Evolutionary conservation across 2,113 vertebrate species (phyloP).

Genomic region (Uria lomvia): DNA sequence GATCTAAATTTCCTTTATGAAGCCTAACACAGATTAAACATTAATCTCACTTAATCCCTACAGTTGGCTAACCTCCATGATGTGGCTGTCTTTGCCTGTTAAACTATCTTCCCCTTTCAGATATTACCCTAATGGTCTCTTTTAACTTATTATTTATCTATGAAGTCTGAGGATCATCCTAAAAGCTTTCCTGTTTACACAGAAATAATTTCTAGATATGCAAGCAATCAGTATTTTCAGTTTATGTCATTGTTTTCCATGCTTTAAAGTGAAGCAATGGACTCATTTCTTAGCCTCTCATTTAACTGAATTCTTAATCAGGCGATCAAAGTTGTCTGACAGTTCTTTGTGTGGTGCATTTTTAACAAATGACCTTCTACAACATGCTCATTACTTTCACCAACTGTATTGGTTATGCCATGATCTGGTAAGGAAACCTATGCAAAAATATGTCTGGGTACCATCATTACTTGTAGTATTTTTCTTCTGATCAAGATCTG

Average conservation of each 20-base stretch:
- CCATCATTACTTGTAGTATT: background rate
- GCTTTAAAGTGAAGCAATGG: background rate
- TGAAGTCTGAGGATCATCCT: background rate
- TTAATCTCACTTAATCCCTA: background rate
- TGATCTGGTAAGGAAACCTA: background rate
- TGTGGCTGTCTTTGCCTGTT: background rate
- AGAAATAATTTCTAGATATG: background rate
- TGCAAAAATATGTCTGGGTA: background rate
- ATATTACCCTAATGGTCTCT: background rate
- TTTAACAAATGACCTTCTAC: background rate
- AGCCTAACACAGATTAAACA: background rate
- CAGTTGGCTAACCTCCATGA: background rate
- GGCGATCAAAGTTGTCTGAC: background rate
- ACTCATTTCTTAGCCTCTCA: background rate
- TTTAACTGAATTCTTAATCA: background rate
- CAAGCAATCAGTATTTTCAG: background rate
- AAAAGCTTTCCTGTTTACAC: background rate
- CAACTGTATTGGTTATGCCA: background rate
- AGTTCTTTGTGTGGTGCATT: background rate
- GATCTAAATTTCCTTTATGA: background rate
- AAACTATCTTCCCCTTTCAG: background rate
- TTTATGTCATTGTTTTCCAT: background rate
- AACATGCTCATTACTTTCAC: background rate
- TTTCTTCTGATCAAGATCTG: background rate
- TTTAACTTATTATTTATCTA: background rate